Evolutionary conservation across 2,797 vertebrate species (phyloP), one percentile per base, ranked within the genome.

Genomic region (Falco novaeseelandiae): DNA sequence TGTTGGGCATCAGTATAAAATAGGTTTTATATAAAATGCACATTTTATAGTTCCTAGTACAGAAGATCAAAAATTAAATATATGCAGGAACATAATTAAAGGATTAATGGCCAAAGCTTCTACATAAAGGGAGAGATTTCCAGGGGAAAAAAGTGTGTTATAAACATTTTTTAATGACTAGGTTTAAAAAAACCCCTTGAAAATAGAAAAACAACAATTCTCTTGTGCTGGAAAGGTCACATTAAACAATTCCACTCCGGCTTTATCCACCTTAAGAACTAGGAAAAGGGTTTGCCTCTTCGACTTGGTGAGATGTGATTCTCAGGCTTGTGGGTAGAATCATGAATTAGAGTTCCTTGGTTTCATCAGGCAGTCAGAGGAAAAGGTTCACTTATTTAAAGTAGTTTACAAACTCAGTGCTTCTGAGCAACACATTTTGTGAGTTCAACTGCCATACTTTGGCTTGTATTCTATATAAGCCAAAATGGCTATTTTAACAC

Each of bases 21-120:
- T 83, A 72, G 40, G 57, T 89, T 97, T 97, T 95, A 92, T 89
- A 90, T 76, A 96, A 98, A 96, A 96, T 77, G 67, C 10, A 32
- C 86, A 96, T 95, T 97, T 97, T 96, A 97, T 86, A 72, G 78
- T 96, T 96, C 76, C 80, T 97, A 88, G 81, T 89, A 87, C 51
- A 93, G 88, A 94, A 97, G 95, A 98, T 97, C 94, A 98, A 97
- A 97, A 97, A 97, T 97, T 97, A 97, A 98, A 96, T 94, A 94
- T 72, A 95, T 89, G 30, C 95, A 96, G 92, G 77, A 97, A 97
- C 63, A 93, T 95, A 98, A 98, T 98, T 98, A 98, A 96, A 96
- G 93, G 93, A 98, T 98, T 98, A 98, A 97, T 97, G 59, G 84
- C 72, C 94, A 97, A 96, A 96, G 66, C 81, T 96, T 92, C 81